These are phyloP conservation scores for Caenorhabditis briggsae DNA, from an alignment of 1,140 invertebrate species.

Conservation along the genomic window DNA sequence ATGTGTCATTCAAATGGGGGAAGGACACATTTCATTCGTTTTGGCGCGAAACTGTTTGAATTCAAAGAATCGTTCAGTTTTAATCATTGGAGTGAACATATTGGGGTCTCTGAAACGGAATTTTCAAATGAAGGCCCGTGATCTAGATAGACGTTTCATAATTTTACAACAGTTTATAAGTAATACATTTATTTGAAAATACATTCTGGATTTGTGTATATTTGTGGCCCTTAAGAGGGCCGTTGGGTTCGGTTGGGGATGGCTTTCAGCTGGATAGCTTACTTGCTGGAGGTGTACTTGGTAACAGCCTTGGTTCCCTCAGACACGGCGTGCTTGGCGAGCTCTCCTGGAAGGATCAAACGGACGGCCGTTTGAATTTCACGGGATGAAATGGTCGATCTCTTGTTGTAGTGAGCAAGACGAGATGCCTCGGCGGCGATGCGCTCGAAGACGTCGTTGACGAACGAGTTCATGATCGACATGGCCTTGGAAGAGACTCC, in stretches of 20 bases:
- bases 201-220: not conserved
- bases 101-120: too few relatives aligned
- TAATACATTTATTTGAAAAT: not conserved
- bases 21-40: too few relatives aligned
- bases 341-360: conserved; percentile 82
- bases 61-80: too few relatives aligned
- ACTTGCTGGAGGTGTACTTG: conserved; percentile 81
- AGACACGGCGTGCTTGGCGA: conserved; percentile 82
- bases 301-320: conserved; percentile 82
- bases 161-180: too few relatives aligned
- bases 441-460: conserved; percentile 79
- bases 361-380: conserved; percentile 83
- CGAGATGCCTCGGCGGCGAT: conserved; percentile 83
- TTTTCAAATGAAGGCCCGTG: too few relatives aligned
- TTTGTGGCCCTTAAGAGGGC: conserved; percentile 41
- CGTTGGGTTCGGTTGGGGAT: conserved; percentile 18
- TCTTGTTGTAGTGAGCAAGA: conserved; percentile 79
- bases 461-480: conserved; percentile 82
- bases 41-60: too few relatives aligned
- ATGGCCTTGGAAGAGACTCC: conserved; percentile 81
- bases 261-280: not conserved
- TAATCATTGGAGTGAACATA: too few relatives aligned
- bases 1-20: too few relatives aligned
- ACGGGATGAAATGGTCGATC: conserved; percentile 80
- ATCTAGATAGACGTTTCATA: too few relatives aligned